These are phyloP conservation scores for Cryptoblepharus egeriae DNA, from an alignment of 2,797 vertebrate genomes.

Conservation along the genomic window DNA sequence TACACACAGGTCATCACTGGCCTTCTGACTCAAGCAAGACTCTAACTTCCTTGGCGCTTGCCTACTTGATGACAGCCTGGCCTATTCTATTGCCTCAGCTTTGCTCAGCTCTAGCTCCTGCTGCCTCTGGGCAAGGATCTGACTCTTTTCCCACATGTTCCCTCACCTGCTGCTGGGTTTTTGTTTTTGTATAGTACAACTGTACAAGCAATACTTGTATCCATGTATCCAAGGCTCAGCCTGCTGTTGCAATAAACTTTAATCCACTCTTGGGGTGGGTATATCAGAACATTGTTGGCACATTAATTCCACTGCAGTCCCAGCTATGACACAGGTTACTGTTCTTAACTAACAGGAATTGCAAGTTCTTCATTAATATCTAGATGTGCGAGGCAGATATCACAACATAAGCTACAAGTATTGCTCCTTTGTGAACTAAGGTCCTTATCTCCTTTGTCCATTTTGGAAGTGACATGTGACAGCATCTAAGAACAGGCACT, in stretches of 20 bases:
- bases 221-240: neutral
- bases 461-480: too few relatives aligned
- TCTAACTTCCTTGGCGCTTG: neutral
- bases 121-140: neutral
- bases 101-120: neutral
- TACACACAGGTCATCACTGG: neutral
- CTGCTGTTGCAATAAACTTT: too few relatives aligned
- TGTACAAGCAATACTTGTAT: neutral
- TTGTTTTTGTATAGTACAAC: neutral
- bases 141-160: neutral
- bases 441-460: too few relatives aligned
- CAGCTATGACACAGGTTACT: too few relatives aligned
- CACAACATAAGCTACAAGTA: neutral
- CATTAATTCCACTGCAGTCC: neutral
- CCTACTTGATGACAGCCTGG: neutral
- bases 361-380: neutral
- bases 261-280: neutral
- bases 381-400: too few relatives aligned
- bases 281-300: neutral
- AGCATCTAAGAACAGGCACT: too few relatives aligned
- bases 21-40: neutral
- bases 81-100: neutral
- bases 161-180: neutral
- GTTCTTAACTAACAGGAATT: neutral
- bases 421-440: neutral